These are phyloP conservation scores for Megaleporinus macrocephalus DNA, from an alignment of 2,113 vertebrate species.

Conservation along the genomic window DNA sequence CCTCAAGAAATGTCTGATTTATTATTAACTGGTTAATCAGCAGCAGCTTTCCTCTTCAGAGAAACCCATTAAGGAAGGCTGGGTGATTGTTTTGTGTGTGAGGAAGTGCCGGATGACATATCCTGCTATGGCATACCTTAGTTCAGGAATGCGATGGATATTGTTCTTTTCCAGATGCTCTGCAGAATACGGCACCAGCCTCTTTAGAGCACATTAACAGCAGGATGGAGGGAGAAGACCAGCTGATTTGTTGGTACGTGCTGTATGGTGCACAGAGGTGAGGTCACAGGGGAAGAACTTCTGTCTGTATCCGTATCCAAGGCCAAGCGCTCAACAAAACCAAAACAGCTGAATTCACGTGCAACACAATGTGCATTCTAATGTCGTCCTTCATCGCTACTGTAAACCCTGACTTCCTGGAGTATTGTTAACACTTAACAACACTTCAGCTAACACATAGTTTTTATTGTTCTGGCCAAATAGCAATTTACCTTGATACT, in stretches of 20 bases:
- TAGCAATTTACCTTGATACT: not conserved
- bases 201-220: conserved; percentile 35
- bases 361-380: not conserved
- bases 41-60: not conserved
- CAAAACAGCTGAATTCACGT: conserved; percentile 60
- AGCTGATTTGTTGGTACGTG: conserved; percentile 69
- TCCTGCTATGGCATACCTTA: conserved; percentile 4
- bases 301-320: conserved; percentile 76
- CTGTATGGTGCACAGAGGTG: conserved; percentile 58
- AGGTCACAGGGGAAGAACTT: conserved; percentile 78
- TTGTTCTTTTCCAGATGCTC: conserved; percentile 8
- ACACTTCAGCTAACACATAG: not conserved
- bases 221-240: conserved; percentile 59
- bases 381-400: not conserved
- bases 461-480: not conserved
- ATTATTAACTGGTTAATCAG: not conserved
- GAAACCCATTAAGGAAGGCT: conserved; percentile 15
- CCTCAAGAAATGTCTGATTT: not conserved
- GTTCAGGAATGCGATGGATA: not conserved
- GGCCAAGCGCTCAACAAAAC: conserved; percentile 76
- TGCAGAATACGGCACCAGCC: not conserved
- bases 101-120: conserved; percentile 20
- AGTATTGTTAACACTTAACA: not conserved
- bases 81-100: conserved; percentile 22
- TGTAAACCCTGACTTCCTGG: not conserved